Base-by-base conservation (phyloP, 2,888 invertebrate species). In the Lottia gigantea region DNA sequence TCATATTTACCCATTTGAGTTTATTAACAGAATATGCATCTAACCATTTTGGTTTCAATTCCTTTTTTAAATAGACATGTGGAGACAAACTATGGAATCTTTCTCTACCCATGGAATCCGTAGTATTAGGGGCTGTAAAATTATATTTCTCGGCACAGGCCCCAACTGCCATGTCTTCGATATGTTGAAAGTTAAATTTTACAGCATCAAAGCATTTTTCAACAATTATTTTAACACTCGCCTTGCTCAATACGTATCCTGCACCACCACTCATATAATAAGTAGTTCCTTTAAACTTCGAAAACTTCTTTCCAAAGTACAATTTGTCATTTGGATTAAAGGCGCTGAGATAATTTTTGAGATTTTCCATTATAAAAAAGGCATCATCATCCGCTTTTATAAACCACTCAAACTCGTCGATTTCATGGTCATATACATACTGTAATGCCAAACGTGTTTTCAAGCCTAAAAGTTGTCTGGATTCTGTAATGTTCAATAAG, bases 251-350 rank as follows among this genome's bases (percentile, higher is more conserved):
- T 23, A 55, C 3, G 14, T 55, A 55, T 23, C 55, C 55, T 23
- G 55, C 55, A n/a, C 55, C 55, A 3, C 55, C 55, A 4, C 55
- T 55, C 55, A 55, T 55, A 19, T 55, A 55, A 55, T 55, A 23
- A 12, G 55, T 55, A 55, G n/a, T n/a, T 23, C 23, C 14, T n/a
- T 55, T n/a, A 19, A 23, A 23, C 1, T 23, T 55, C 11, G 55
- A 55, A 14, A 55, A 55, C 23, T 19, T 55, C 23, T 55, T 55
- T 14, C 55, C 55, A 55, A 55, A n/a, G 14, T 55, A 55, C n/a
- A 55, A n/a, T 12, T n/a, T n/a, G 11, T 55, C 55, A 14, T 55
- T 14, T 14, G 19, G 19, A 14, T 55, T 14, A 55, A 55, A 55
- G 3, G 11, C 19, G 11, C 23, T 55, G n/a, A 55, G 23, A 55